These are phyloP conservation scores for Grallaria varia DNA, from an alignment of 2,113 vertebrate genomes.

Conservation along the genomic window DNA sequence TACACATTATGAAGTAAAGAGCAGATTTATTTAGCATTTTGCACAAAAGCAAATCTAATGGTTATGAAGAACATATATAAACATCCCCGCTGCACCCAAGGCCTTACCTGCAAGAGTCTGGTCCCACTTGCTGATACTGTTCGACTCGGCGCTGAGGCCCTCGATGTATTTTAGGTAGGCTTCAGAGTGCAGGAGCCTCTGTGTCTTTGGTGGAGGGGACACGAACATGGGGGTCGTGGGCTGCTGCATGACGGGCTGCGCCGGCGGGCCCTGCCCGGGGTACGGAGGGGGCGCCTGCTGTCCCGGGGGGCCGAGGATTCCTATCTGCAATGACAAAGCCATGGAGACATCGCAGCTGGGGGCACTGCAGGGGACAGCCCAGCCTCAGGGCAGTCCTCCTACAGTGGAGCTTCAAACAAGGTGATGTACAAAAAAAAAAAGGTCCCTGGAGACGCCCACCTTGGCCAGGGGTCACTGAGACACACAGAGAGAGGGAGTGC, in stretches of 20 bases:
- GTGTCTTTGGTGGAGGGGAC: conserved; percentile 92
- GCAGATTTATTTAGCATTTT: neutral
- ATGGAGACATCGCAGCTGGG: neutral
- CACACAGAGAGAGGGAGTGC: neutral
- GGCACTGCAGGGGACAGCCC: neutral
- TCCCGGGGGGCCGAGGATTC: conserved; percentile 79
- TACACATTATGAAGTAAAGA: neutral
- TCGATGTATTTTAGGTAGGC: conserved; percentile 97
- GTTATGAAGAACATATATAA: neutral
- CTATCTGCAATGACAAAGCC: conserved; percentile 72
- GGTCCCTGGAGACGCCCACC: neutral
- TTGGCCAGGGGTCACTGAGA: neutral
- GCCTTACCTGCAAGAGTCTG: conserved; percentile 91
- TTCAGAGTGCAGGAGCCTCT: conserved; percentile 95
- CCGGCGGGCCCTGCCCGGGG: conserved; percentile 83
- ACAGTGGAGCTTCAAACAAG: neutral
- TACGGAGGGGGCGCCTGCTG: conserved; percentile 91
- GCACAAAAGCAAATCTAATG: neutral
- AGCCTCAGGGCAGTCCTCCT: neutral
- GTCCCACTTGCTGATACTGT: conserved; percentile 96
- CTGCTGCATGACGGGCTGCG: conserved; percentile 87
- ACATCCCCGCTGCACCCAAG: neutral
- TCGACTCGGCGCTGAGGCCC: conserved; percentile 91
- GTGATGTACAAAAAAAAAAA: neutral
- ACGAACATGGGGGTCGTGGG: conserved; percentile 96